Evolutionary conservation across 2,888 invertebrate genomes (phyloP), one percentile per base, ranked within the genome.

Genomic region (Noctua janthina): DNA sequence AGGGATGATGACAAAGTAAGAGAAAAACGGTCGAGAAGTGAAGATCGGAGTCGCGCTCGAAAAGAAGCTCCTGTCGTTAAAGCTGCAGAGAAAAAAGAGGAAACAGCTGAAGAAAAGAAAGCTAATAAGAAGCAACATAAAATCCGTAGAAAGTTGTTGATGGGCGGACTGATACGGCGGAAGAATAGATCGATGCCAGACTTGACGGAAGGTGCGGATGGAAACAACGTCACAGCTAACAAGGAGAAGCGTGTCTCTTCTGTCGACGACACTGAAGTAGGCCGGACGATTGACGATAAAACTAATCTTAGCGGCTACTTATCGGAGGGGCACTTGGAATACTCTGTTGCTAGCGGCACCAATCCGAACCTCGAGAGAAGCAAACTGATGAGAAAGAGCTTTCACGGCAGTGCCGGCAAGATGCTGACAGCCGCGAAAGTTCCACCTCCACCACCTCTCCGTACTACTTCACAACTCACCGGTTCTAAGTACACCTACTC

Each of bases 151-250:
- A 99, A 99, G 94, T 94, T 99, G 6, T 93, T 99, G 13, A 99
- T 99, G 99, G 99, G 99, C 23, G 99, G 99, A 3, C 95, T 99
- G 76, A 99, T 99, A 76, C 97, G 98, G 83, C 97, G 99, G 54
- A 99, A 99, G 93, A 99, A 99, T 92, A 97, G 99, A 87, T 99
- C 99, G 78, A 98, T 99, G 98, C 99, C 99, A 1, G 99, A 99
- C 96, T 96, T 99, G 73, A 98, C 99, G 0, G 99, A 99, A 93
- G 98, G 98, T 1, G 98, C 98, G 73, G 97, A 97, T 87, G 97
- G 96, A 17, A 97, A 97, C 74, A 93, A 90, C 68, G 95, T 96
- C 73, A 91, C 95, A 17, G 91, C 93, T 85, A 95, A 89, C 78
- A 96, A 94, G 89, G 97, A 94, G 79, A 96, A 94, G 92, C 97